Conservation (phyloP, 2,113 vertebrate species). For the Scytalopus superciliaris region DNA sequence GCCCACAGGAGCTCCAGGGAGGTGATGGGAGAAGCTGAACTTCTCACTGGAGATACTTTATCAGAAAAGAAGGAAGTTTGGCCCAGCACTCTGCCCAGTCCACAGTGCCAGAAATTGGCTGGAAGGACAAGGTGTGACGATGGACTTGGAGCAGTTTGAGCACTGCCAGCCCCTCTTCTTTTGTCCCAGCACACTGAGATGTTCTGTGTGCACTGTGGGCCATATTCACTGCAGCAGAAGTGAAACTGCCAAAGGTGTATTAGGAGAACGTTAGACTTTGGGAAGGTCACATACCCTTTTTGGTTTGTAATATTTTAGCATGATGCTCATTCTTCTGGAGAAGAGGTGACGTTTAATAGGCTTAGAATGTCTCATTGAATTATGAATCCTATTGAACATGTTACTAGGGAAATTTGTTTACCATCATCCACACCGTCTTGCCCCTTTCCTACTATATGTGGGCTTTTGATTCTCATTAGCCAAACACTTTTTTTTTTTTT, state of each 20-base stretch:
- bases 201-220: not conserved
- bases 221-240: not conserved
- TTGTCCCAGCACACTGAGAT: rapidly evolving
- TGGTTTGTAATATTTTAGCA: not conserved
- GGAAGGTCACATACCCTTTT: not conserved
- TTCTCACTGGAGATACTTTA: not conserved
- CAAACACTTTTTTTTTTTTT: not conserved
- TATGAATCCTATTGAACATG: not conserved
- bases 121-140: not conserved
- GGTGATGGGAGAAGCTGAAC: no score
- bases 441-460: not conserved
- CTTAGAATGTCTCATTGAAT: not conserved
- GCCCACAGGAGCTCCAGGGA: not conserved
- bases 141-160: not conserved
- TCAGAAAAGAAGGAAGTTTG: not conserved
- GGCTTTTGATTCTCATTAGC: not conserved
- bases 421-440: not conserved
- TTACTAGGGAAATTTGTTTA: not conserved
- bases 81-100: not conserved
- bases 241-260: not conserved
- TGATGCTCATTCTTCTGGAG: constrained; percentile 29
- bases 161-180: not conserved
- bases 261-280: not conserved
- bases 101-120: not conserved
- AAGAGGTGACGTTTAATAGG: not conserved